Evolutionary conservation across 2,797 vertebrate species (phyloP).

Genomic region (Lutjanus campechanus): DNA sequence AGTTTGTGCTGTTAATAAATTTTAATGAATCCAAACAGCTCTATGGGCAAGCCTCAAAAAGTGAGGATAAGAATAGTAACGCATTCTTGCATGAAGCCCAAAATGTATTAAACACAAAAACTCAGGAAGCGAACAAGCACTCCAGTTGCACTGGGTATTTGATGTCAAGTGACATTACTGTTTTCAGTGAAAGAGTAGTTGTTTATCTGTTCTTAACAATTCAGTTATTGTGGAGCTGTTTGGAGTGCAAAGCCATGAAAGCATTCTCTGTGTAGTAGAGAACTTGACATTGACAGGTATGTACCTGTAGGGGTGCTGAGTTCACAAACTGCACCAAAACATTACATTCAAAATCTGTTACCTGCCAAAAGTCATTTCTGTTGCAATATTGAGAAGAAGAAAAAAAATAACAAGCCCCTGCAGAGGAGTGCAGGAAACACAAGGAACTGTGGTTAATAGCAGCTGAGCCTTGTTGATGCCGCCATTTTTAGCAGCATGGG

Average conservation of each 20-base stretch:
- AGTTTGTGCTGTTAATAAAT: not conserved
- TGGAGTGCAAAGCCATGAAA: constrained; percentile 29
- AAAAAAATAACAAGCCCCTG: not conserved
- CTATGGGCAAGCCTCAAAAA: not conserved
- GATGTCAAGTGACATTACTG: constrained; percentile 48
- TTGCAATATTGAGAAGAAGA: constrained; percentile 18
- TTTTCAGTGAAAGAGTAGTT: constrained; percentile 42
- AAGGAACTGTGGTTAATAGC: constrained; percentile 10
- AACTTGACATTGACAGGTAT: constrained; percentile 60
- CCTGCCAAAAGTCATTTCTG: constrained; percentile 68
- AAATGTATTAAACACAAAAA: constrained; percentile 2
- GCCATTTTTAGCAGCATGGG: constrained; percentile 15
- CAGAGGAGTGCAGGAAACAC: constrained; percentile 30
- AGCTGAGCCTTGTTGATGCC: constrained; percentile 21
- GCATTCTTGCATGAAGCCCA: constrained; percentile 2
- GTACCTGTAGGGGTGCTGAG: constrained; percentile 52
- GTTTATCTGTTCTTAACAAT: constrained; percentile 47
- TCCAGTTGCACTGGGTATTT: constrained; percentile 16
- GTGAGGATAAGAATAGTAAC: not conserved
- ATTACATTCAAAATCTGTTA: constrained; percentile 61
- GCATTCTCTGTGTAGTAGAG: constrained; percentile 21
- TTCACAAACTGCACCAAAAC: constrained; percentile 56
- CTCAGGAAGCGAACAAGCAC: not conserved
- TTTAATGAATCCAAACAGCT: not conserved
- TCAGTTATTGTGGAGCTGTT: constrained; percentile 33